phyloP scores from a whole-genome alignment of 2,113 vertebrate genomes.

The Cyprinus carpio region DNA sequence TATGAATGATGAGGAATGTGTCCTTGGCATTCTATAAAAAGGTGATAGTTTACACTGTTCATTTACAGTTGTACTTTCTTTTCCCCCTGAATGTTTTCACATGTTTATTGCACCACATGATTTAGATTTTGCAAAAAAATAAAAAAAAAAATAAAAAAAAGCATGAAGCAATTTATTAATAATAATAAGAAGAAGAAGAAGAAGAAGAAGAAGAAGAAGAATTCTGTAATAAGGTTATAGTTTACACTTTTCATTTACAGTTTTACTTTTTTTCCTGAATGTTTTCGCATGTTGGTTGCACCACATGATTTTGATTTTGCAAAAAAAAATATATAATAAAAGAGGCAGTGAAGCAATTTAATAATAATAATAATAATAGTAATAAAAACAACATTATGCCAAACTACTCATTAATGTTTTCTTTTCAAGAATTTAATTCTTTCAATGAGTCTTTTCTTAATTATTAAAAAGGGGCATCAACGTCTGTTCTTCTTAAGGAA shows the following conservation, averaged over 20 bases:
- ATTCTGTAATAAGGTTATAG: not conserved
- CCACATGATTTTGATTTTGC: not conserved
- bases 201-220: too few relatives aligned
- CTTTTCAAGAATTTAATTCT: not conserved
- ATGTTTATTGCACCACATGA: not conserved
- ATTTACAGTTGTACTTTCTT: not conserved
- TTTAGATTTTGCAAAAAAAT: not conserved
- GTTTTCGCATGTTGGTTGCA: not conserved
- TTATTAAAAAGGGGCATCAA: too few relatives aligned
- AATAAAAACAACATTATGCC: not conserved
- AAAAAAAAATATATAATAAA: not conserved
- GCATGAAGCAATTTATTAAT: too few relatives aligned
- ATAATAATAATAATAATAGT: too few relatives aligned
- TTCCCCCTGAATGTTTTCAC: not conserved
- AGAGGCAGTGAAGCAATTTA: too few relatives aligned
- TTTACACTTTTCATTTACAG: not conserved
- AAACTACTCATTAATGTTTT: not conserved
- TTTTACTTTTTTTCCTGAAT: not conserved
- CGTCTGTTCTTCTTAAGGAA: too few relatives aligned
- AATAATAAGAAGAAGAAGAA: too few relatives aligned
- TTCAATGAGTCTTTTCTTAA: not conserved
- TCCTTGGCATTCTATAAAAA: not conserved
- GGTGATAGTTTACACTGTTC: not conserved
- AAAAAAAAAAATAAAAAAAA: not conserved
- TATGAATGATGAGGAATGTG: constrained; percentile 1